Base-by-base conservation (phyloP, 2,888 invertebrate species). In the Pedicia rivosa region DNA sequence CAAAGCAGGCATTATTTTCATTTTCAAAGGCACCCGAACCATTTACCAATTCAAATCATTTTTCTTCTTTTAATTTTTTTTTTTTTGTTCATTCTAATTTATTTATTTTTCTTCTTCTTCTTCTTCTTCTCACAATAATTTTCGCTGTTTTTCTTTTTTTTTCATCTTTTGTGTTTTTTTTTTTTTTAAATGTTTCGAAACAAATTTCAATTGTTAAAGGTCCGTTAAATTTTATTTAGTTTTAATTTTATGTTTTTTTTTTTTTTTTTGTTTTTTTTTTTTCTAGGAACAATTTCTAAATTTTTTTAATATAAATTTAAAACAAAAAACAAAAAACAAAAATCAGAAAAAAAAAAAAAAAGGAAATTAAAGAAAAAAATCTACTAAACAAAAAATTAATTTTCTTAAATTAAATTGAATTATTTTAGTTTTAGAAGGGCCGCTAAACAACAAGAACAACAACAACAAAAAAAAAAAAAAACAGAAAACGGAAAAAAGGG, bases 21-120 rank as follows among this genome's bases (percentile, higher is more conserved):
- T 32, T 32, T 33, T 33, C 22, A 37, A 37, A 37, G 37, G 37
- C 37, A 37, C 37, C 32, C 32, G 37, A 37, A 37, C 37, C 37
- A 37, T 24, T 30, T 17, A 33, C 33, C 20, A 33, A 33, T 24
- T 24, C 8, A 20, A 13, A 32, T 33, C 5, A 31, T 35, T 26
- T 37, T 25, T 14, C 9, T 31, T 30, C 31, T 31, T 30, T 17
- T 9, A 7, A 12, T 22, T 33, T 14, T 17, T 7, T n/a, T 32
- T 5, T 12, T 33, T 13, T 32, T 10, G 15, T 17, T 17, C 4
- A 5, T 31, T 9, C 4, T 19, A 6, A 20, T 17, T 2, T 32
- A 32, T n/a, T 32, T n/a, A n/a, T n/a, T n/a, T n/a, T n/a, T n/a
- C n/a, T n/a, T n/a, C n/a, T n/a, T n/a, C n/a, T n/a, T n/a, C n/a